phyloP scores from a whole-genome alignment of 2,797 vertebrate species.

The Avahi laniger region DNA sequence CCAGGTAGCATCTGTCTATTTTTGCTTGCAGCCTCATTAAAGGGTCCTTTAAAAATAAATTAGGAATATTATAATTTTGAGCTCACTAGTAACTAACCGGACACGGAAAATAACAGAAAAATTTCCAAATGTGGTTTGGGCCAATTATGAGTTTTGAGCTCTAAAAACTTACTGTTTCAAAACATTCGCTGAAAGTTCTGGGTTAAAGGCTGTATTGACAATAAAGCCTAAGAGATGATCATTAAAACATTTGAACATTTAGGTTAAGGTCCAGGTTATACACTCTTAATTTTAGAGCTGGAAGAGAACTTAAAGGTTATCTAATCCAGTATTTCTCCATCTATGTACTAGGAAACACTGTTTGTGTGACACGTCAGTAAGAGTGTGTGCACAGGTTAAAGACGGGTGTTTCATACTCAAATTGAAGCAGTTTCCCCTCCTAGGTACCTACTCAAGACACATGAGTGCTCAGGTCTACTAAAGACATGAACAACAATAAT shows the following conservation, averaged over 20 bases:
- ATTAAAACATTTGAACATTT: background rate
- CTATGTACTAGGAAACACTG: background rate
- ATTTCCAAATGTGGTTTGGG: background rate
- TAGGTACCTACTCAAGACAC: background rate
- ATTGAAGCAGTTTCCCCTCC: background rate
- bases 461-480: background rate
- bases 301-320: background rate
- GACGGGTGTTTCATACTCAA: background rate
- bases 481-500: background rate
- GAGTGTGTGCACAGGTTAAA: background rate
- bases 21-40: conserved; percentile 90
- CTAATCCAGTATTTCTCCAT: background rate
- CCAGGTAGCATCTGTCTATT: conserved; percentile 89
- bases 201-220: background rate
- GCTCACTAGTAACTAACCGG: conserved; percentile 14
- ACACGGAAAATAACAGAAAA: background rate
- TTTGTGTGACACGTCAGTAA: background rate
- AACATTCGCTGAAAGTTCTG: background rate
- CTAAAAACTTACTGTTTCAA: background rate
- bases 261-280: background rate
- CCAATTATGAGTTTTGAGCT: background rate
- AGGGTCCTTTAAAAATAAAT: conserved; percentile 87
- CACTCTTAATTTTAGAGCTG: background rate
- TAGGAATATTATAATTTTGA: conserved; percentile 51
- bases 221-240: background rate